Conservation (phyloP, 2,797 vertebrate genomes). For the Acanthiza pusilla region DNA sequence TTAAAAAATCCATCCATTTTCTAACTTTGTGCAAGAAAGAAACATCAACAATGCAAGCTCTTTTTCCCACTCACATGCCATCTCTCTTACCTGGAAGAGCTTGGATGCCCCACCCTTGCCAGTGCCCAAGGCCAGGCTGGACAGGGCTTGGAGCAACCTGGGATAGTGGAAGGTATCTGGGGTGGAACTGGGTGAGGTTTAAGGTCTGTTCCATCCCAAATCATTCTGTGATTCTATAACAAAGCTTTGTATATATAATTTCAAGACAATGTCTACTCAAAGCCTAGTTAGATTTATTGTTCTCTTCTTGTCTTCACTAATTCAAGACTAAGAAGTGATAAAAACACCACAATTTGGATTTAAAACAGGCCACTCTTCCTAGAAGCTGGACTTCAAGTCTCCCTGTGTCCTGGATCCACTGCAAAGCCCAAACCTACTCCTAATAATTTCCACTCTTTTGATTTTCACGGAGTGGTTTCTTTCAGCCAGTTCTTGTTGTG, state of each 20-base stretch:
- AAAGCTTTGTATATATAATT: not conserved
- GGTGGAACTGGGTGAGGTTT: rapidly evolving
- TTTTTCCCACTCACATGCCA: not conserved
- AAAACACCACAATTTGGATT: not conserved
- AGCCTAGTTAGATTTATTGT: not conserved
- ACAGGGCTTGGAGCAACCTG: rapidly evolving
- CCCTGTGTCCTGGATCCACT: not conserved
- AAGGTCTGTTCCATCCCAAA: not conserved
- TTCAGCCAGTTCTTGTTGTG: not conserved
- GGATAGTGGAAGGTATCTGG: not conserved
- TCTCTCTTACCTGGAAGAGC: not conserved
- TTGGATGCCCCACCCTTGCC: not conserved
- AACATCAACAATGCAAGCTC: rapidly evolving
- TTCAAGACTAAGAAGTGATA: not conserved
- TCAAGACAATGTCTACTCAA: not conserved
- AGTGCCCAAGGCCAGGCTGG: not conserved
- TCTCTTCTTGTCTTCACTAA: not conserved
- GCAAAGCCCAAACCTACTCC: not conserved
- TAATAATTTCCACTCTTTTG: not conserved
- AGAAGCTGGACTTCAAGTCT: not conserved
- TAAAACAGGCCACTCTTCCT: not conserved
- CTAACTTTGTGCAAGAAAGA: not conserved
- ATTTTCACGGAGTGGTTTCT: not conserved
- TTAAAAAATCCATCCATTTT: rapidly evolving
- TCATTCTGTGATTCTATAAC: not conserved